These are phyloP conservation scores for Ruditapes philippinarum DNA, from an alignment of 1,140 invertebrate genomes.

Conservation along the genomic window DNA sequence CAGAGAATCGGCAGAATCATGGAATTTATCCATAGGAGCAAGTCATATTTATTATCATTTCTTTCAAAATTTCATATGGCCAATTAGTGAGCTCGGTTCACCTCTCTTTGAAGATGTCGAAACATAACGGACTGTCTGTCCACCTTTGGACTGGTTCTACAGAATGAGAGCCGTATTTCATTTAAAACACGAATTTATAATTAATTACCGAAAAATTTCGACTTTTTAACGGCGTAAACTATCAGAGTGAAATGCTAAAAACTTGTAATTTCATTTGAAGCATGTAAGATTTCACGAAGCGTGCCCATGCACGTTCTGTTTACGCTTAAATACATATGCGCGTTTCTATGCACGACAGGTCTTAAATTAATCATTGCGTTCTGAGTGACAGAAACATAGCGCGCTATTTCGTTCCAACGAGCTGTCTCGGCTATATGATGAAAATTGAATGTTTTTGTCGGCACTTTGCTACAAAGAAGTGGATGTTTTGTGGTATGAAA, in stretches of 20 bases:
- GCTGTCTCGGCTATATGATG: neutral
- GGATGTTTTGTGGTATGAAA: conserved; percentile 47
- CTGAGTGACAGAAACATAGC: conserved; percentile 33
- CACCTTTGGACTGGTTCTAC: too few relatives aligned
- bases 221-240: conserved; percentile 5
- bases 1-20: neutral
- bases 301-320: conserved; percentile 45
- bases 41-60: conserved; percentile 60
- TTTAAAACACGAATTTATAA: too few relatives aligned
- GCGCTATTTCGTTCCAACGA: conserved; percentile 13
- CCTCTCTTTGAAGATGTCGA: conserved; percentile 4
- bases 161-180: too few relatives aligned
- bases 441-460: conserved; percentile 11
- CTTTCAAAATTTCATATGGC: conserved; percentile 62
- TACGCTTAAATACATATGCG: conserved; percentile 4
- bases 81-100: conserved; percentile 20
- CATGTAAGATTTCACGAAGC: conserved; percentile 45
- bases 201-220: neutral
- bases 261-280: conserved; percentile 2
- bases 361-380: conserved; percentile 51
- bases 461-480: conserved; percentile 51
- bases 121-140: neutral
- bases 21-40: conserved; percentile 21
- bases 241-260: neutral
- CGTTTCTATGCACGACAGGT: conserved; percentile 27